Percentiles rank a stretch among this genome's conserved stretches.
Conservation (phyloP, 2,113 vertebrate genomes). For the Talpa occidentalis region DNA sequence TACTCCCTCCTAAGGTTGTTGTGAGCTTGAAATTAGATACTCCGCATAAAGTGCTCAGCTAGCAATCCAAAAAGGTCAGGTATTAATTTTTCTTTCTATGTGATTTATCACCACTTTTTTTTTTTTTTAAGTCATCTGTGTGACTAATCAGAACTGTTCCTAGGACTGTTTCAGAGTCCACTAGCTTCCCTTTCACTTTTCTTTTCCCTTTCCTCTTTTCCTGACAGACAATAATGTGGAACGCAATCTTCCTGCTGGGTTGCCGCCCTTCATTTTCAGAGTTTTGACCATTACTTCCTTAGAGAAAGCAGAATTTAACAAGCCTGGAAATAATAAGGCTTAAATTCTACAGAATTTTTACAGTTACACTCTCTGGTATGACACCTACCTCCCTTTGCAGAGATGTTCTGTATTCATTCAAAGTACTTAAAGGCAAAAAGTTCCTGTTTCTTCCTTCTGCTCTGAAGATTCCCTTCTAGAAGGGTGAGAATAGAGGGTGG, state of each 20-base stretch:
- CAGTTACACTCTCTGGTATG: not conserved
- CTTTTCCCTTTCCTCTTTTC: not conserved
- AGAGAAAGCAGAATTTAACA: conserved; percentile 23
- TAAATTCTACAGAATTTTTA: not conserved
- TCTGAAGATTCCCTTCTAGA: not conserved
- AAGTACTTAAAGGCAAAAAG: not conserved
- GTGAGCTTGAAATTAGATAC: conserved; percentile 34
- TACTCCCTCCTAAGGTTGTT: not conserved
- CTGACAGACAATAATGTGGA: not conserved
- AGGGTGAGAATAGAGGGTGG: not conserved
- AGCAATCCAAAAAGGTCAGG: not conserved
- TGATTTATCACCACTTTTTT: not conserved
- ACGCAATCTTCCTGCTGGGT: not conserved
- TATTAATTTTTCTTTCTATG: not conserved
- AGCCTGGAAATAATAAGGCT: not conserved
- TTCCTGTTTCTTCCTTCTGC: not conserved
- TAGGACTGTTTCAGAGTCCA: not conserved
- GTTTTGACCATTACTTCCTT: not conserved
- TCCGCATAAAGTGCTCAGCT: not conserved
- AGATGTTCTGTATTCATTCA: not conserved
- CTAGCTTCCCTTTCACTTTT: not conserved
- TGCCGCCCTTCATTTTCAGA: conserved; percentile 31
- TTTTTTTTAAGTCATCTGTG: not conserved
- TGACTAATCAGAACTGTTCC: not conserved
- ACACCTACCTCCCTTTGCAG: not conserved